Evolutionary conservation across 2,113 vertebrate species (phyloP).

Genomic region (Chaenogobius annularis): DNA sequence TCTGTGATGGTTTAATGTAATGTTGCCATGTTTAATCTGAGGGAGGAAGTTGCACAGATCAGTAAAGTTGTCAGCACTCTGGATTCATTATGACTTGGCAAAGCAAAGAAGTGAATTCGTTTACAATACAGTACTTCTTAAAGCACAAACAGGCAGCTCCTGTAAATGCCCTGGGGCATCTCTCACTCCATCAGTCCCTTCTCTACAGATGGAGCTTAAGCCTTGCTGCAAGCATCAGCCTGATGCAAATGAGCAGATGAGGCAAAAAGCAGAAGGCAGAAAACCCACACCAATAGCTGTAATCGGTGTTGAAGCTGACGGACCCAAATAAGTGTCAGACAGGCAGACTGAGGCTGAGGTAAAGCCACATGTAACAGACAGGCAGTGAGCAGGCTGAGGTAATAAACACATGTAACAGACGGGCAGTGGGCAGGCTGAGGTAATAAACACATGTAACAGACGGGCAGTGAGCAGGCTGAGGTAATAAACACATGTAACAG

Average conservation of each 20-base stretch:
- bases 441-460: constrained; percentile 26
- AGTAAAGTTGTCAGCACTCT: constrained; percentile 35
- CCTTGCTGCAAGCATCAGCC: constrained; percentile 63
- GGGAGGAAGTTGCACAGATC: constrained; percentile 24
- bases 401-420: background rate
- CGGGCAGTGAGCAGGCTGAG: constrained; percentile 13
- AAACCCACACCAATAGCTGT: constrained; percentile 46
- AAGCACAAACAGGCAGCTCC: constrained; percentile 38
- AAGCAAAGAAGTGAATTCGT: constrained; percentile 45
- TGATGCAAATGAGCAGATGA: constrained; percentile 65
- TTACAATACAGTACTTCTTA: constrained; percentile 57
- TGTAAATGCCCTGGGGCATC: constrained; percentile 45
- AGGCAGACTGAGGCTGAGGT: background rate
- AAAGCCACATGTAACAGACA: background rate
- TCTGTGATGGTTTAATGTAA: constrained; percentile 38
- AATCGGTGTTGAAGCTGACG: constrained; percentile 43
- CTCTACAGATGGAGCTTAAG: constrained; percentile 66
- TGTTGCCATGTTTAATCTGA: constrained; percentile 42
- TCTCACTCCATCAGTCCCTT: constrained; percentile 62
- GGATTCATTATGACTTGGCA: constrained; percentile 14
- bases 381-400: background rate
- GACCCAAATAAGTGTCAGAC: constrained; percentile 2
- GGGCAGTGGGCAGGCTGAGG: constrained; percentile 2
- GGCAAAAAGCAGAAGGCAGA: constrained; percentile 11
- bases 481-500: no score